Evolutionary conservation across 2,888 invertebrate genomes (phyloP).

Genomic region (Rhodophaea formosa): DNA sequence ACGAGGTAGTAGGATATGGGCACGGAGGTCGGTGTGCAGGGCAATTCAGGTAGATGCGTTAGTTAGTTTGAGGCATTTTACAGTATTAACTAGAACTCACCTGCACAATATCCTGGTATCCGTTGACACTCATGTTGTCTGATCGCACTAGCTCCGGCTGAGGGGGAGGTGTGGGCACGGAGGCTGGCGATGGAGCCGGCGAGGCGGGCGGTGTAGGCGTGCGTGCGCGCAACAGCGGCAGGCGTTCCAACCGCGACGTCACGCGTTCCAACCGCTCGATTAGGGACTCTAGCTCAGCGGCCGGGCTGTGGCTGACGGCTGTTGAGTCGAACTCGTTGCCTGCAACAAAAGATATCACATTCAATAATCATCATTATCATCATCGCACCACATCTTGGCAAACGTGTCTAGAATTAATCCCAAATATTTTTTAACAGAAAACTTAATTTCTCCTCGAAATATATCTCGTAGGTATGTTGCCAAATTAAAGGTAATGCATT

Average conservation of each 20-base stretch:
- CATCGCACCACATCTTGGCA: too few relatives aligned
- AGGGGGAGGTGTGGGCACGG: constrained; percentile 43
- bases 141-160: constrained; percentile 32
- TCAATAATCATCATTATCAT: too few relatives aligned
- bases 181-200: constrained; percentile 51
- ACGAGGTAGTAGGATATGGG: too few relatives aligned
- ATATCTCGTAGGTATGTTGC: too few relatives aligned
- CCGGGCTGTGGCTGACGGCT: constrained; percentile 62
- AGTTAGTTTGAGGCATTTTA: too few relatives aligned
- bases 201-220: constrained; percentile 53
- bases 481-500: too few relatives aligned
- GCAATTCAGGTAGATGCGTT: too few relatives aligned
- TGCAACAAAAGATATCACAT: constrained; percentile 35
- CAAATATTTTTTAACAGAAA: too few relatives aligned
- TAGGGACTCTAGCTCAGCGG: constrained; percentile 84
- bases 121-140: constrained; percentile 87
- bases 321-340: constrained; percentile 74
- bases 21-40: too few relatives aligned
- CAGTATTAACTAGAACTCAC: constrained; percentile 36
- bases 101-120: constrained; percentile 86
- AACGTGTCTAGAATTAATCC: too few relatives aligned
- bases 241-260: constrained; percentile 85
- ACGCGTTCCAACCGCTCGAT: constrained; percentile 88
- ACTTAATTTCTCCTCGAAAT: constrained; percentile 18
- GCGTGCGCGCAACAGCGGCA: constrained; percentile 57